These are phyloP conservation scores for Girardinichthys multiradiatus DNA, from an alignment of 2,113 vertebrate species.

Conservation along the genomic window DNA sequence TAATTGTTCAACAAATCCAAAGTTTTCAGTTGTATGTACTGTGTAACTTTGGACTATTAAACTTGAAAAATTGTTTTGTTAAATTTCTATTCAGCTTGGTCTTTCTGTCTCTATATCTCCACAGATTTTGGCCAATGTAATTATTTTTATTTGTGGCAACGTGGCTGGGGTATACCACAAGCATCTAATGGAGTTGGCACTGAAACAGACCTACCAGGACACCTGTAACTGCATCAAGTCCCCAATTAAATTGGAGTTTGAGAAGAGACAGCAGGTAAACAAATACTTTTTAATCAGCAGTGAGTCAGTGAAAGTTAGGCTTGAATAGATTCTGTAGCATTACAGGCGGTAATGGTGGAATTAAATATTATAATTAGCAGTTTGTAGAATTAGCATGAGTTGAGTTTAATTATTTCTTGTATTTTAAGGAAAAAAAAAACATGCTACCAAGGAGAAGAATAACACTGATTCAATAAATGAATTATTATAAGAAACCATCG, in stretches of 20 bases:
- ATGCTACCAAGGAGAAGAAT: too few species aligned
- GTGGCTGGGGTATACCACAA: conserved; percentile 97
- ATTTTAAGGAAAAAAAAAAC: too few species aligned
- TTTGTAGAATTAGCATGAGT: too few species aligned
- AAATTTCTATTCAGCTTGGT: neutral
- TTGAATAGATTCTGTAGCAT: neutral
- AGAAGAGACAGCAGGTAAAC: conserved; percentile 94
- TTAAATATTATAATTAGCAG: too few species aligned
- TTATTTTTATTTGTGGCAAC: conserved; percentile 97
- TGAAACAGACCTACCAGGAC: conserved; percentile 96
- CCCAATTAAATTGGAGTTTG: conserved; percentile 96
- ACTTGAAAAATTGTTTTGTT: neutral
- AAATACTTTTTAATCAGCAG: neutral
- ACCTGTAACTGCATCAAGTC: conserved; percentile 98
- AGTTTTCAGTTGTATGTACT: neutral
- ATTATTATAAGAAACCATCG: too few species aligned
- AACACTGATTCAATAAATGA: too few species aligned
- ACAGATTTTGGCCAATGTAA: conserved; percentile 94
- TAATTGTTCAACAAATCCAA: too few species aligned
- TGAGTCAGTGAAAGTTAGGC: conserved; percentile 2
- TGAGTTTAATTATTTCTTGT: too few species aligned
- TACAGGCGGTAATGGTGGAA: neutral
- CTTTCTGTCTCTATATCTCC: conserved; percentile 10
- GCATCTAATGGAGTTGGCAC: conserved; percentile 94
- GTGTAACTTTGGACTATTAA: neutral